Percentiles rank a stretch among this genome's conserved stretches.
Conservation (phyloP, 2,113 vertebrate species). For the Bagarius yarrelli region DNA sequence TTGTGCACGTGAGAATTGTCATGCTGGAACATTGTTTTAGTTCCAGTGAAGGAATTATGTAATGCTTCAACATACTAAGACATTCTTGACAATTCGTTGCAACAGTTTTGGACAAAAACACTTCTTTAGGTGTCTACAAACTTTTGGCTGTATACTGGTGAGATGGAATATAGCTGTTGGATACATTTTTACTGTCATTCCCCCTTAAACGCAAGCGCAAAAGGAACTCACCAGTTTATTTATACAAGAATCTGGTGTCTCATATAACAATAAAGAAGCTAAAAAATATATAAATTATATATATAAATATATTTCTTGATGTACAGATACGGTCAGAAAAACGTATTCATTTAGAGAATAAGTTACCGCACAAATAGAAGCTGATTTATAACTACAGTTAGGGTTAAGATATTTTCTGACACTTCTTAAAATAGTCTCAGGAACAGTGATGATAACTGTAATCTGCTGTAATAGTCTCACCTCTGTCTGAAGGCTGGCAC, state of each 20-base stretch:
- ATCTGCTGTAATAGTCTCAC: constrained; percentile 59
- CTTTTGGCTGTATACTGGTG: neutral
- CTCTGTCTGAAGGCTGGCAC: constrained; percentile 72
- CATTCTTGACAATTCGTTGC: too few species aligned
- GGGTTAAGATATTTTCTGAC: constrained; percentile 55
- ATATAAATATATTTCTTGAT: too few species aligned
- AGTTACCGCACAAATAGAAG: constrained; percentile 11
- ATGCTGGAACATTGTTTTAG: too few species aligned
- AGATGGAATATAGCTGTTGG: neutral
- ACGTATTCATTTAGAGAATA: neutral
- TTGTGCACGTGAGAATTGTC: too few species aligned
- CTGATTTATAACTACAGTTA: constrained; percentile 28
- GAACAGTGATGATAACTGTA: constrained; percentile 7
- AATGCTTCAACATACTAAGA: too few species aligned
- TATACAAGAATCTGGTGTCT: neutral
- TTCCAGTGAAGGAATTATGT: too few species aligned
- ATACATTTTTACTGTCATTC: neutral
- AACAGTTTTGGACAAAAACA: too few species aligned
- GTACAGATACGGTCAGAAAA: neutral
- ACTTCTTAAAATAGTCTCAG: constrained; percentile 45
- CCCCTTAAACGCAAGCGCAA: neutral
- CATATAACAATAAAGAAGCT: neutral
- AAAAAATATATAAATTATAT: too few species aligned
- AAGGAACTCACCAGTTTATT: neutral
- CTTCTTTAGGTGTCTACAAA: too few species aligned